phyloP scores from a whole-genome alignment of 2,888 invertebrate genomes.

The Scaptomyza tumidula region DNA sequence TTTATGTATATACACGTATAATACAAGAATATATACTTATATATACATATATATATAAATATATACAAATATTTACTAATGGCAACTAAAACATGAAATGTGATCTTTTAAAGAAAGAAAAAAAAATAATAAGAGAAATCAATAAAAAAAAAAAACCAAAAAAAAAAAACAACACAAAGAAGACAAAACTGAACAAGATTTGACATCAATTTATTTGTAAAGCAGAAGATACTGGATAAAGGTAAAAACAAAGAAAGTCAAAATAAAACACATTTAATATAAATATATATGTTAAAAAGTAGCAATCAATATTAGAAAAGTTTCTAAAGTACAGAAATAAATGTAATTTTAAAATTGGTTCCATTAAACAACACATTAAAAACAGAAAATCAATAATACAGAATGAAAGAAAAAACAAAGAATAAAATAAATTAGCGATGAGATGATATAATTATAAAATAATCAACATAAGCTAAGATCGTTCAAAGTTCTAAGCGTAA shows the following conservation, averaged over 20 bases:
- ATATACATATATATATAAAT: slow-evolving; percentile 57
- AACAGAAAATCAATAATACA: neutral
- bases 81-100: slow-evolving; percentile 83
- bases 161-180: neutral
- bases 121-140: slow-evolving; percentile 58
- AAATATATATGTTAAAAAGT: slow-evolving; percentile 36
- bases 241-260: slow-evolving; percentile 27
- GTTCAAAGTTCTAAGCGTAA: slow-evolving; percentile 52
- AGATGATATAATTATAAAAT: slow-evolving; percentile 23
- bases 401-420: slow-evolving; percentile 39
- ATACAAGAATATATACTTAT: slow-evolving; percentile 57
- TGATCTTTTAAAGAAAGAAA: slow-evolving; percentile 83
- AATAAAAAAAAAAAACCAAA: slow-evolving; percentile 40
- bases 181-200: slow-evolving; percentile 34
- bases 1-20: slow-evolving; percentile 74
- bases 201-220: slow-evolving; percentile 59
- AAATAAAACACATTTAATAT: slow-evolving; percentile 25
- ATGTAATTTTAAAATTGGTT: slow-evolving; percentile 66
- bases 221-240: slow-evolving; percentile 58
- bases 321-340: slow-evolving; percentile 42
- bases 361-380: slow-evolving; percentile 56
- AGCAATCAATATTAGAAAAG: slow-evolving; percentile 57
- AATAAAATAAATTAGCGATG: slow-evolving; percentile 50
- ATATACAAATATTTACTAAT: slow-evolving; percentile 73
- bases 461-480: slow-evolving; percentile 55